A percentile compares a stretch with the other conserved stretches of the same genome.
These are phyloP conservation scores for Pomacea canaliculata DNA, from an alignment of 2,888 invertebrate genomes.

Conservation along the genomic window DNA sequence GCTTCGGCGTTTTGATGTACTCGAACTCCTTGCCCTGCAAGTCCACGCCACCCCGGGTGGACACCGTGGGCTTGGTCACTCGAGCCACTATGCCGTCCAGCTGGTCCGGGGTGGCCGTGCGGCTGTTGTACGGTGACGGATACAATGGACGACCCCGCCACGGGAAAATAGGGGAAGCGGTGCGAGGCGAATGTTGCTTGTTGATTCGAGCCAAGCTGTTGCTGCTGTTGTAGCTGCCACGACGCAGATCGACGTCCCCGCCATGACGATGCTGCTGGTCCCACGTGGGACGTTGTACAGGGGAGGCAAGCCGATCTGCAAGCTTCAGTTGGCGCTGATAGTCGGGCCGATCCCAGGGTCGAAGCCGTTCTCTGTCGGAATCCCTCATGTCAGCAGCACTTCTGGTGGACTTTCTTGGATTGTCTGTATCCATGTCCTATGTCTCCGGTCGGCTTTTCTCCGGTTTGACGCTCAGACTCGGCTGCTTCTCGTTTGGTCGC, in stretches of 20 bases:
- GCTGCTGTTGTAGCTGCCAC: not conserved
- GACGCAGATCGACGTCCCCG: not conserved
- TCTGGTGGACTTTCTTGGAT: not conserved
- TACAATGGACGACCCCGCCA: constrained; percentile 24
- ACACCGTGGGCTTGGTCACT: constrained; percentile 53
- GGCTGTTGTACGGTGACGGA: constrained; percentile 33
- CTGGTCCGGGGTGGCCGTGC: constrained; percentile 37
- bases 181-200: not conserved
- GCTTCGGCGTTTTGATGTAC: constrained; percentile 45
- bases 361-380: constrained; percentile 23
- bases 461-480: not conserved
- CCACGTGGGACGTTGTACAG: constrained; percentile 33
- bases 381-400: not conserved
- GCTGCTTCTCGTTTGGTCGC: not conserved
- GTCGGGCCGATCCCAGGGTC: constrained; percentile 49
- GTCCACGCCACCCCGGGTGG: constrained; percentile 53
- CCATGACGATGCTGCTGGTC: not conserved
- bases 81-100: constrained; percentile 48
- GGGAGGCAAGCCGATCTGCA: constrained; percentile 41
- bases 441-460: not conserved
- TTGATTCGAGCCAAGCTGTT: not conserved
- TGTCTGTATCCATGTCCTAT: not conserved
- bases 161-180: not conserved
- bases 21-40: constrained; percentile 45
- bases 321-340: constrained; percentile 38